Evolutionary conservation across 1,140 invertebrate species (phyloP).

Genomic region (Dendroctonus valens): DNA sequence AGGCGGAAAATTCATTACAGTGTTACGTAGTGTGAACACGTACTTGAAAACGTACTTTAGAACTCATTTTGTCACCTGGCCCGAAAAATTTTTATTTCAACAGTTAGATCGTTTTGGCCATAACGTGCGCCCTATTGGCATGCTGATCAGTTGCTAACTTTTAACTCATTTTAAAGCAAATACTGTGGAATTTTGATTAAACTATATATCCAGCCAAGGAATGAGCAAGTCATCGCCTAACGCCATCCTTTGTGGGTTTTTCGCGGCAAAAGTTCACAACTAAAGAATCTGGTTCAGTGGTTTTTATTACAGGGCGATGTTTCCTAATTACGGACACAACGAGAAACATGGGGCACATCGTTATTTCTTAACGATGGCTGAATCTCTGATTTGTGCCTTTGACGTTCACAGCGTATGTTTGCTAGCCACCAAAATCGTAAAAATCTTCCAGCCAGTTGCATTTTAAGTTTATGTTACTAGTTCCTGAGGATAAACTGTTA

Average conservation of each 20-base stretch:
- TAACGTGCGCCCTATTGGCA: neutral
- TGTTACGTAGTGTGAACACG: slow-evolving; percentile 10
- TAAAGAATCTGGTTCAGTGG: neutral
- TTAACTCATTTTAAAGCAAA: too few species aligned
- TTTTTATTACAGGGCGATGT: slow-evolving; percentile 6
- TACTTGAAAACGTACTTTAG: slow-evolving; percentile 15
- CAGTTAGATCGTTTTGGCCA: slow-evolving; percentile 14
- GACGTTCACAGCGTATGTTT: neutral
- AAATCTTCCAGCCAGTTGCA: too few species aligned
- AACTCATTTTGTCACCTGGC: slow-evolving; percentile 16
- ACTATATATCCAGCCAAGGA: too few species aligned
- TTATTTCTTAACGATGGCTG: slow-evolving; percentile 14
- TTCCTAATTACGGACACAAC: slow-evolving; percentile 2
- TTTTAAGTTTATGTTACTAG: too few species aligned
- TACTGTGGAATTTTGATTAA: too few species aligned
- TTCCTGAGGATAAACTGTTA: too few species aligned
- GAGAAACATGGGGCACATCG: neutral
- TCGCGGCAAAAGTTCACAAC: too few species aligned
- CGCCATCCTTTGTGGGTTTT: too few species aligned
- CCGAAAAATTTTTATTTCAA: slow-evolving; percentile 15
- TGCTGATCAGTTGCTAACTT: too few species aligned
- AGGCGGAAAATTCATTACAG: slow-evolving; percentile 9
- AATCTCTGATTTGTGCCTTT: slow-evolving; percentile 8
- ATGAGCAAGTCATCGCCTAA: too few species aligned
- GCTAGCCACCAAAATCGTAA: too few species aligned